Evolutionary conservation across 1,140 invertebrate genomes (phyloP), one percentile per base, ranked within the genome.

Genomic region (Drosophila biarmipes): DNA sequence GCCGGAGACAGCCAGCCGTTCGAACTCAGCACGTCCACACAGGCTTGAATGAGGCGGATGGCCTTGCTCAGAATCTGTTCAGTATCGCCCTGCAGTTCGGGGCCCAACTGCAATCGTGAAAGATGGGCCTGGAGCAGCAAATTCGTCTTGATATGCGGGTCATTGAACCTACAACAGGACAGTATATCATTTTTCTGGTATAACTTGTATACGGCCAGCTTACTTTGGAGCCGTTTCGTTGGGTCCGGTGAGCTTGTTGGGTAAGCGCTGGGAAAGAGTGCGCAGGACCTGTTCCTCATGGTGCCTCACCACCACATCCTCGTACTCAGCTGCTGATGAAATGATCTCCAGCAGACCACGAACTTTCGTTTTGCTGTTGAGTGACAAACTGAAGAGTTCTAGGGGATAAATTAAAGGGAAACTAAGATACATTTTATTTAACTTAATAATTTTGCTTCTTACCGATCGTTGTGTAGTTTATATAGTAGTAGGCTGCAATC

Each of bases 401-500:
- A 19, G 11, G 4, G 11, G 4, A 1, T n/a, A 46, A 15, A 17
- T 27, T 11, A 21, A 15, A 55, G 15, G 1, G 7, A 11, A 49
- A 49, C 17, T 7, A 17, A 31, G n/a, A 15, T 34, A 51, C 4
- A 37, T n/a, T 37, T 15, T 3, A 6, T 19, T 14, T 2, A 17
- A 29, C 4, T 17, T 19, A n/a, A 34, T 34, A n/a, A 12, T 17
- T 12, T 0, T 24, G 0, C 0, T n/a, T 17, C 93, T 92, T 92
- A 97, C 96, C 96, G 71, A 99, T 99, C 0, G 99, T 99, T 0
- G 98, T 99, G 82, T 99, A 99, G 93, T 99, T 99, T 74, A 99
- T 99, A 92, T 99, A 99, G 92, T 99, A 99, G 92, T 99, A 99
- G 0, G 98, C 98, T 2, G 99, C 98, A 92, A 99, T 99, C 98